Percentiles rank a stretch among this genome's conserved stretches.
Evolutionary conservation across 64 coral and sea anemone genomes (phyloP).

Genomic region (Porites lutea): DNA sequence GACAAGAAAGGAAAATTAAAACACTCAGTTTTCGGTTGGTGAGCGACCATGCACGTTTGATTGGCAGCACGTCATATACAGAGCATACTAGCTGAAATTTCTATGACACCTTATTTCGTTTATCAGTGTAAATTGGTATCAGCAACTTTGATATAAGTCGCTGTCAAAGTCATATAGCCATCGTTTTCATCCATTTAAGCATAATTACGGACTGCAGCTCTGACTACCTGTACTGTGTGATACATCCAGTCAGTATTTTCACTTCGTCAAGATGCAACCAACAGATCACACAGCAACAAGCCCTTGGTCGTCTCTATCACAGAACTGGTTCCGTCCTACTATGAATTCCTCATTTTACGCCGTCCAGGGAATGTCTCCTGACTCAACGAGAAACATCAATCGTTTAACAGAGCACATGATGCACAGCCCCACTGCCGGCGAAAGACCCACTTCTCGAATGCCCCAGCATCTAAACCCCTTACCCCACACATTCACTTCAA

Average conservation of each 20-base stretch:
- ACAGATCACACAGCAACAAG: neutral
- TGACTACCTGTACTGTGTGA: too few relatives aligned
- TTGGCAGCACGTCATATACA: neutral
- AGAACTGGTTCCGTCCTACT: constrained; percentile 6
- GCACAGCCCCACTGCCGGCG: neutral
- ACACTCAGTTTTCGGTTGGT: neutral
- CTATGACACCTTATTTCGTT: neutral
- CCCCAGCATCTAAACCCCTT: neutral
- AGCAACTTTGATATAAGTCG: neutral
- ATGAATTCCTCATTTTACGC: neutral
- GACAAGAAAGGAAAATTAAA: neutral
- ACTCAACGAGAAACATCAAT: neutral
- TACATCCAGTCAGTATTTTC: too few relatives aligned
- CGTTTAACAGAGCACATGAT: constrained; percentile 11
- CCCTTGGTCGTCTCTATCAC: constrained; percentile 3
- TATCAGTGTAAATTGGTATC: neutral
- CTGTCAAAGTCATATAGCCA: constrained; percentile 5
- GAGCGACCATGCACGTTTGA: neutral
- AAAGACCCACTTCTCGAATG: neutral
- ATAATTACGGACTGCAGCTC: too few relatives aligned
- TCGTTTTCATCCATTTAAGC: neutral
- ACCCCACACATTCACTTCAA: neutral
- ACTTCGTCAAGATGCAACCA: neutral
- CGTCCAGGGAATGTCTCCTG: neutral
- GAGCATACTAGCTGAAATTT: neutral